Evolutionary conservation across 2,888 invertebrate genomes (phyloP), one percentile per base, ranked within the genome.

Genomic region (Melanargia galathea): DNA sequence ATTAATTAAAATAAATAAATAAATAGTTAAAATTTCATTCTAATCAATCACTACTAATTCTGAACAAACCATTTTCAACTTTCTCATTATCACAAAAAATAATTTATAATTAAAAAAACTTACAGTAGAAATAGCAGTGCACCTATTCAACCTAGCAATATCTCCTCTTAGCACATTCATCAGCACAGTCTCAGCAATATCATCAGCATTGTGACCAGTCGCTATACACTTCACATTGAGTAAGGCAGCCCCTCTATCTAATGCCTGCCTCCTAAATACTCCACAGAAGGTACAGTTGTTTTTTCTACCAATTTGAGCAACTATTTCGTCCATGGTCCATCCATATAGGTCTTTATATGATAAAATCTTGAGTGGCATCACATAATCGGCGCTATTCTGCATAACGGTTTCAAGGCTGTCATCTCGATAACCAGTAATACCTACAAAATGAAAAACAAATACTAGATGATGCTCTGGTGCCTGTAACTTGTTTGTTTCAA

Each of bases 311-410:
- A 96, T 96, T 84, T 96, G 95, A 48, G 93, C 93, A 0, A 99
- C 99, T 82, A 99, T 99, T 76, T 96, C 96, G 90, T 99, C 99
- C 98, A 99, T 99, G 3, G 99, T 99, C 99, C 99, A 99, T 0
- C 99, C 99, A 90, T 99, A 99, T 4, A 99, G 90, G 74, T 99
- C 98, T 90, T 98, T 96, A 80, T 99, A 99, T 0, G 99, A 99
- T 7, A 99, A 92, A 66, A 99, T 97, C 91, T 97, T 98, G 45
- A 99, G 89, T 0, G 98, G 96, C 90, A 99, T 95, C 74, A 94
- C 94, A 90, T 99, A 99, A 82, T 99, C 98, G 74, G 96, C 95
- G 62, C 97, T 93, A 81, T 99, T 99, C 80, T 96, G 94, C 81
- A 98, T 97, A 0, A 99, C 99, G 1, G 99, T 99, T 89, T 98